These are phyloP conservation scores for Bostrychus sinensis DNA, from an alignment of 2,113 vertebrate genomes.

Conservation along the genomic window DNA sequence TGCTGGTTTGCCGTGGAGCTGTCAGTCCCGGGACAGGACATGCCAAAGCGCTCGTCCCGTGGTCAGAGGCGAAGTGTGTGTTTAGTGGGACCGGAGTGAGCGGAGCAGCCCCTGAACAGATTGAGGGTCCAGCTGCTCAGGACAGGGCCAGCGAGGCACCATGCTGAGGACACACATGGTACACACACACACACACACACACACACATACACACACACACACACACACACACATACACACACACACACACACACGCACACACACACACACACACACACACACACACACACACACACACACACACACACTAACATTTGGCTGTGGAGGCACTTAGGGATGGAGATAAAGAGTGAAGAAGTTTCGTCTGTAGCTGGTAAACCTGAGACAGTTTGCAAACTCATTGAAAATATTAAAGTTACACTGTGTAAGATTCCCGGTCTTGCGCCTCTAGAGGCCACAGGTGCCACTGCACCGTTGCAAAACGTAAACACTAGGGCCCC, in stretches of 20 bases:
- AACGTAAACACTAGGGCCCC: too few relatives aligned
- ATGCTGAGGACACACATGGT: conserved; percentile 82
- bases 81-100: conserved; percentile 65
- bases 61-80: conserved; percentile 71
- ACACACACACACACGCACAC: conserved; percentile 51
- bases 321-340: conserved; percentile 27
- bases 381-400: too few relatives aligned
- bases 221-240: conserved; percentile 26
- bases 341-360: not conserved
- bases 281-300: conserved; percentile 18
- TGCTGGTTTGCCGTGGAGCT: conserved; percentile 71
- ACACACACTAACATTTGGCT: conserved; percentile 25
- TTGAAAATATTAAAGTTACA: too few relatives aligned
- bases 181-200: conserved; percentile 64
- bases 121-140: conserved; percentile 83
- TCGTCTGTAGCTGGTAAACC: not conserved
- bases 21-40: conserved; percentile 77
- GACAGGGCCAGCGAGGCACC: conserved; percentile 72
- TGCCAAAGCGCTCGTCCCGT: conserved; percentile 67
- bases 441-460: too few relatives aligned
- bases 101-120: conserved; percentile 77
- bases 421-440: too few relatives aligned
- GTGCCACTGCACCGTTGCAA: too few relatives aligned
- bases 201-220: conserved; percentile 26
- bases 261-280: conserved; percentile 50